Evolutionary conservation across 2,113 vertebrate species (phyloP).

Genomic region (Pitta sordida): DNA sequence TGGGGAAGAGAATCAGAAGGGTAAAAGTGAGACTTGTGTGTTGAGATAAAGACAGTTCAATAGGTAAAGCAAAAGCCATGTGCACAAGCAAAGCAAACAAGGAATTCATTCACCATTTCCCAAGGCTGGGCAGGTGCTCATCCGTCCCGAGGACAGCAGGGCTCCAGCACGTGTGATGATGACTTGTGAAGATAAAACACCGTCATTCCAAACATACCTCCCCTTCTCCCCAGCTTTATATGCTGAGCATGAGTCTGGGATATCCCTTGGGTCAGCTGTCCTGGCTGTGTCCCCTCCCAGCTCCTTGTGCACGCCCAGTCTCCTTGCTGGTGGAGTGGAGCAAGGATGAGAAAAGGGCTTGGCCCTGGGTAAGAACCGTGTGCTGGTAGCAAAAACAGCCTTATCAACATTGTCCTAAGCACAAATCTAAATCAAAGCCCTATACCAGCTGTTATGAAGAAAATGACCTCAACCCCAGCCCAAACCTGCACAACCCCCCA

Average conservation of each 20-base stretch:
- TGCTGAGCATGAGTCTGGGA: background rate
- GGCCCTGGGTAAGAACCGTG: background rate
- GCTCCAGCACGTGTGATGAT: background rate
- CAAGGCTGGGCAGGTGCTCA: background rate
- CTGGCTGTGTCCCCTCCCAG: background rate
- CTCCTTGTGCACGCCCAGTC: background rate
- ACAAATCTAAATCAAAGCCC: background rate
- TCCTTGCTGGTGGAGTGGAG: background rate
- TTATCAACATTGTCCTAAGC: background rate
- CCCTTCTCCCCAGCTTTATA: background rate
- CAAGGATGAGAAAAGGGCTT: background rate
- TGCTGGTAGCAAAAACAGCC: background rate
- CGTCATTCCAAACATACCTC: background rate
- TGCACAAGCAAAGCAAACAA: background rate
- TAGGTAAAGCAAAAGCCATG: background rate
- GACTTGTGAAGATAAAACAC: background rate
- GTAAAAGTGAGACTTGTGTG: background rate
- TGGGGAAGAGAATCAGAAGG: background rate
- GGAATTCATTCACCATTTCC: background rate
- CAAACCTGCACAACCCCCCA: background rate
- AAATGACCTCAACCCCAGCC: background rate
- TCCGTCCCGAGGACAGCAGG: background rate
- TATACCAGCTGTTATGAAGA: background rate
- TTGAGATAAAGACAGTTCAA: background rate
- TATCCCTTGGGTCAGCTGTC: background rate